Evolutionary conservation across 2,888 invertebrate genomes (phyloP).

Genomic region (Mesodorylaimus sp.): DNA sequence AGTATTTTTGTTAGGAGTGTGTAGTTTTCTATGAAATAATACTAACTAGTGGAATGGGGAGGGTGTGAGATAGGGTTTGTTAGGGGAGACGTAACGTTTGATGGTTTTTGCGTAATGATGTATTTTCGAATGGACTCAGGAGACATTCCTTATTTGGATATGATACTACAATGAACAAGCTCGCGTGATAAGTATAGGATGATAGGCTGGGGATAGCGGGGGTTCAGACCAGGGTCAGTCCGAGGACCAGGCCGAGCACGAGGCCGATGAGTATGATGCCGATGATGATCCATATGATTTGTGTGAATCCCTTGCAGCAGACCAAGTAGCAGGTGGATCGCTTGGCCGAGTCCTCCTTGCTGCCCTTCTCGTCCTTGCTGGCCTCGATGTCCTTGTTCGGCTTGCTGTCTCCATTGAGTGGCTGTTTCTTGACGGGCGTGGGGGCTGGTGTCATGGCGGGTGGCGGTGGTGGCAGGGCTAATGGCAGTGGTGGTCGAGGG

Average conservation of each 20-base stretch:
- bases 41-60: too few species aligned
- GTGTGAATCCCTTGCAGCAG: slow-evolving; percentile 12
- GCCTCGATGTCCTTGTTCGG: background rate
- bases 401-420: background rate
- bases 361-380: background rate
- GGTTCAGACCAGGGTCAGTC: slow-evolving; percentile 11
- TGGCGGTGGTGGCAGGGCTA: background rate
- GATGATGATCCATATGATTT: slow-evolving; percentile 11
- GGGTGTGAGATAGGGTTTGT: too few species aligned
- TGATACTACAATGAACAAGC: too few species aligned
- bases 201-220: too few species aligned
- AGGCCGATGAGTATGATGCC: slow-evolving; percentile 10
- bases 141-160: too few species aligned
- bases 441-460: background rate
- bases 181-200: too few species aligned
- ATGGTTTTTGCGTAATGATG: too few species aligned
- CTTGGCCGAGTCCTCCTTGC: background rate
- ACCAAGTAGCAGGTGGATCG: slow-evolving; percentile 6
- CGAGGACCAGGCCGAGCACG: slow-evolving; percentile 11
- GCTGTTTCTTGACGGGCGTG: background rate
- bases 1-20: too few species aligned
- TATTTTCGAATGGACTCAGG: too few species aligned
- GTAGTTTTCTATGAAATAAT: too few species aligned
- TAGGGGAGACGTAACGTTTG: too few species aligned
- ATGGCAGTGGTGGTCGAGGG: background rate